phyloP scores from a whole-genome alignment of 1,140 invertebrate genomes.

The Dendrolimus punctatus region DNA sequence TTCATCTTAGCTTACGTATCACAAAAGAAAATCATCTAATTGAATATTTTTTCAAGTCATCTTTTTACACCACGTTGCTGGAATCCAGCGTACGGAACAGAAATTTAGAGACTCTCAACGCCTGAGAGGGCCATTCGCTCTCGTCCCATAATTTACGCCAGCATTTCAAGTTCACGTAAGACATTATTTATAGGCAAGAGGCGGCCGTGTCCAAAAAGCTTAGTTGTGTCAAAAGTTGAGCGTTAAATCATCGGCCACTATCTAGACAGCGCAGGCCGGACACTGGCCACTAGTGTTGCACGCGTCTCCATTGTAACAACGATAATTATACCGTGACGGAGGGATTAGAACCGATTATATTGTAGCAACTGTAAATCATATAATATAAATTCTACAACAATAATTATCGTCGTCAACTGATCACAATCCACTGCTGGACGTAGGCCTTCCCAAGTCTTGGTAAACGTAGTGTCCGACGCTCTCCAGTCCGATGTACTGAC shows the following conservation, averaged over 20 bases:
- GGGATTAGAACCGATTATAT: conserved; percentile 1
- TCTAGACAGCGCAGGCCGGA: conserved; percentile 63
- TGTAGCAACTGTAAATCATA: too few relatives aligned
- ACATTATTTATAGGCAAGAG: conserved; percentile 63
- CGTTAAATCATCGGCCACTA: conserved; percentile 70
- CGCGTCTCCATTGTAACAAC: conserved; percentile 32
- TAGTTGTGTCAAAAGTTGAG: conserved; percentile 69
- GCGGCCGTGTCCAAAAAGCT: conserved; percentile 64
- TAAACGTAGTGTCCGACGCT: too few relatives aligned
- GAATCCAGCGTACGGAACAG: neutral
- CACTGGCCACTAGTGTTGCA: conserved; percentile 46
- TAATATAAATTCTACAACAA: too few relatives aligned
- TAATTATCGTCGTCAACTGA: too few relatives aligned
- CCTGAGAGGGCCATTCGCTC: conserved; percentile 1
- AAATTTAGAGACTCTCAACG: neutral
- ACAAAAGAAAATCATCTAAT: too few relatives aligned
- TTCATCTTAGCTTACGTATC: too few relatives aligned
- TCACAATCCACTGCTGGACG: too few relatives aligned
- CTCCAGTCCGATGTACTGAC: too few relatives aligned
- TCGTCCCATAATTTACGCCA: conserved; percentile 14
- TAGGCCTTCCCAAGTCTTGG: too few relatives aligned
- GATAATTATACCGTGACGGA: conserved; percentile 7
- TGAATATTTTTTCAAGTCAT: too few relatives aligned
- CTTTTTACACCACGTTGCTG: too few relatives aligned
- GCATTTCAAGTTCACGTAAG: conserved; percentile 43